A percentile compares a stretch with the other conserved stretches of the same genome.
These are phyloP conservation scores for Alloscopus bannaensis DNA, from an alignment of 2,888 invertebrate species.

Conservation along the genomic window DNA sequence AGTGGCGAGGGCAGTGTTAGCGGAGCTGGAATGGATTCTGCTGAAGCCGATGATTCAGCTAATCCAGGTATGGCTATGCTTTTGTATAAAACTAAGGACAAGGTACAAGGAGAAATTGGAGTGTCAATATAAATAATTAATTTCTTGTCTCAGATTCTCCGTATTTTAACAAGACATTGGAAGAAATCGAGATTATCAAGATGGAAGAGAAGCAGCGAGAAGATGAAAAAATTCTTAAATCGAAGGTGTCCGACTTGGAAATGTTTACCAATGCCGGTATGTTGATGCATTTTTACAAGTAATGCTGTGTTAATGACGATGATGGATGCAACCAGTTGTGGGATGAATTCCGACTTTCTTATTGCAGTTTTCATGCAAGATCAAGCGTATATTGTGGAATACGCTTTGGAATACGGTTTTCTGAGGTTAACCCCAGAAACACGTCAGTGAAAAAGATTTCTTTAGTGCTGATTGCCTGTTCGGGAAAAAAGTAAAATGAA, in stretches of 20 bases:
- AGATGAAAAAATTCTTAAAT: constrained; percentile 75
- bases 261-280: constrained; percentile 80
- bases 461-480: too few relatives aligned
- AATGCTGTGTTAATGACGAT: too few relatives aligned
- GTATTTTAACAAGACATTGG: constrained; percentile 72
- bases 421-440: constrained; percentile 89
- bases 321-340: too few relatives aligned
- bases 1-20: constrained; percentile 68
- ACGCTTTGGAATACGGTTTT: constrained; percentile 97
- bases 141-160: constrained; percentile 63
- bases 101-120: background rate
- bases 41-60: constrained; percentile 50
- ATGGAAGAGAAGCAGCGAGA: constrained; percentile 68
- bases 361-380: constrained; percentile 83
- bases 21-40: constrained; percentile 32
- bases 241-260: constrained; percentile 79
- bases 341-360: background rate
- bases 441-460: constrained; percentile 85
- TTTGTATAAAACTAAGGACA: constrained; percentile 2
- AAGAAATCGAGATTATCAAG: constrained; percentile 72
- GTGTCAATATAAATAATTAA: background rate
- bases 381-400: constrained; percentile 94
- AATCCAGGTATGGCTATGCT: constrained; percentile 70
- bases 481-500: too few relatives aligned
- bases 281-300: constrained; percentile 48